Conservation (phyloP, 2,797 vertebrate genomes). For the Nannoperca obscura region DNA sequence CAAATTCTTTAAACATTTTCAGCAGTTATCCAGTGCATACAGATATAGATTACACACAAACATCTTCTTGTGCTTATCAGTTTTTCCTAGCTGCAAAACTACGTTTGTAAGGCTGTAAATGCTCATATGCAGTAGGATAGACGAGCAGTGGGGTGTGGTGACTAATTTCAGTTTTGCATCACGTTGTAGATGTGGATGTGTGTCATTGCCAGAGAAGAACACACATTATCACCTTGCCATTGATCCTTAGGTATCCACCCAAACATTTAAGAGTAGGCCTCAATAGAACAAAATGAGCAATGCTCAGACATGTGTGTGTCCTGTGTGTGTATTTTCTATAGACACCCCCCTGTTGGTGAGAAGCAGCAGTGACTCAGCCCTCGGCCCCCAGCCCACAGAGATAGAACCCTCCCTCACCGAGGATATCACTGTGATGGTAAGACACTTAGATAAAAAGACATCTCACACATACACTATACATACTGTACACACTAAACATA, state of each 20-base stretch:
- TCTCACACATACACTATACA: not conserved
- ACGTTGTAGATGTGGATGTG: not conserved
- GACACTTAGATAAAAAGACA: constrained; percentile 5
- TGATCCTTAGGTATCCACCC: not conserved
- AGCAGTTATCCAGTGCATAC: not conserved
- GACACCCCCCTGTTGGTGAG: constrained; percentile 82
- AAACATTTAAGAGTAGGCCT: not conserved
- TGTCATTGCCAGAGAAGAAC: not conserved
- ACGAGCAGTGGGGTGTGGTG: no score
- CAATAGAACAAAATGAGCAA: not conserved
- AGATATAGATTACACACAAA: not conserved
- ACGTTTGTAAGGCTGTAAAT: not conserved
- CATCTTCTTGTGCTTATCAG: not conserved
- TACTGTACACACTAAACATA: not conserved
- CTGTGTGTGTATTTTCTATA: constrained; percentile 33
- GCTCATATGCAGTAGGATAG: not conserved
- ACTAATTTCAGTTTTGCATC: not conserved
- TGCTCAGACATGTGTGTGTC: not conserved
- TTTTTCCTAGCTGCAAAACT: not conserved
- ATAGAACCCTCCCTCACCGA: constrained; percentile 52
- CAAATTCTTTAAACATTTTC: constrained; percentile 4
- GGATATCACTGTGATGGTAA: constrained; percentile 66
- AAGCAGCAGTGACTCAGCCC: constrained; percentile 81
- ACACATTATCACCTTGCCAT: not conserved
- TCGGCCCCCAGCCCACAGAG: constrained; percentile 71